Percentiles rank a stretch among this genome's conserved stretches.
Evolutionary conservation across 2,113 vertebrate genomes (phyloP).

Genomic region (Nothoprocta perdicaria): DNA sequence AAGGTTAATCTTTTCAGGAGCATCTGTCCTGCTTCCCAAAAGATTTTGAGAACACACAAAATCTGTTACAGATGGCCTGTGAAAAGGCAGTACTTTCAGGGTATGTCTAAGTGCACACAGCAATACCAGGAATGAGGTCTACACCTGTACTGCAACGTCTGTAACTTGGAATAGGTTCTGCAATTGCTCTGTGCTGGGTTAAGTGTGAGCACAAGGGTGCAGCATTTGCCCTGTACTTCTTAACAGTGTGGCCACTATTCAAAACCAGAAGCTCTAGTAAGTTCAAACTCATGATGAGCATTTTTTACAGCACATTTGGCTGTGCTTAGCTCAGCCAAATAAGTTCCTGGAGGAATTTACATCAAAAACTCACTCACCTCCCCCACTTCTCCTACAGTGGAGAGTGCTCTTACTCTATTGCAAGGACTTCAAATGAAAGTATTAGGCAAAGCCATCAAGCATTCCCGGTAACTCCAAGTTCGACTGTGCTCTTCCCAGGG

Average conservation of each 20-base stretch:
- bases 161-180: background rate
- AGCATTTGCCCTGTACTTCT: background rate
- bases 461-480: background rate
- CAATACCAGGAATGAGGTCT: background rate
- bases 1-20: background rate
- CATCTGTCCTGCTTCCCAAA: background rate
- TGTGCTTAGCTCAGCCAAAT: background rate
- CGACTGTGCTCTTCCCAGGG: background rate
- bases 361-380: background rate
- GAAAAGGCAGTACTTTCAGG: background rate
- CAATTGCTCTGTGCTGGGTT: background rate
- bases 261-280: background rate
- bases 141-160: background rate
- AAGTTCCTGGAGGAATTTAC: background rate
- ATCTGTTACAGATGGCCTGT: background rate
- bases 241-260: background rate
- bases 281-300: background rate
- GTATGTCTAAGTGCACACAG: background rate
- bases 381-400: background rate
- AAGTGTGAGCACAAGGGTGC: fast-evolving
- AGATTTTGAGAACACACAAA: background rate
- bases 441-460: background rate
- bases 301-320: background rate
- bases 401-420: background rate
- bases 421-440: background rate